Percentiles rank a stretch among this genome's conserved stretches.
phyloP scores from a whole-genome alignment of 2,113 vertebrate species.

The Bambusicola thoracicus region DNA sequence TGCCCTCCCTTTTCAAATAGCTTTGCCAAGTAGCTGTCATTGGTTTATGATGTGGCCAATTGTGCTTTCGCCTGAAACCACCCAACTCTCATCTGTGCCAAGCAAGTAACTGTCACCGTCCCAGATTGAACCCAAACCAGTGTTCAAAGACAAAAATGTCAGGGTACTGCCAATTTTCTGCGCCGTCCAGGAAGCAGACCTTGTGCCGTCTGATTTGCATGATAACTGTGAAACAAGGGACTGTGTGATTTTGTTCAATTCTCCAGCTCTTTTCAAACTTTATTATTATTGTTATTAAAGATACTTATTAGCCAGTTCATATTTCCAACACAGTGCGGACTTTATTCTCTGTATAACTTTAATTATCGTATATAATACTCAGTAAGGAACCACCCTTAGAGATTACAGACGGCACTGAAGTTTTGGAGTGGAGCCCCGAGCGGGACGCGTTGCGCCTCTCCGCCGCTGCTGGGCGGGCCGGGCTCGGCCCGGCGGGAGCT shows the following conservation, averaged over 20 bases:
- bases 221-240: background rate
- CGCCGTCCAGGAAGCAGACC: background rate
- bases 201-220: background rate
- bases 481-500: no score
- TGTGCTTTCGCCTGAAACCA: background rate
- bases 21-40: conserved; percentile 29
- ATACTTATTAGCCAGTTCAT: background rate
- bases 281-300: background rate
- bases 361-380: background rate
- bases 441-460: background rate
- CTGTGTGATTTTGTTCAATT: background rate
- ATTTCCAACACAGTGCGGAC: background rate
- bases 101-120: background rate
- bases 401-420: background rate
- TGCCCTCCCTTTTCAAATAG: background rate
- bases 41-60: background rate
- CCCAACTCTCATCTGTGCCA: background rate
- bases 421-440: background rate
- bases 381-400: accelerated
- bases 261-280: background rate
- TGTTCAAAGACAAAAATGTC: background rate
- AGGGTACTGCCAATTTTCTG: background rate
- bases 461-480: no score
- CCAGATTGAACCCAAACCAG: background rate
- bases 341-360: background rate